Conservation (phyloP, 2,888 invertebrate genomes). For the Cremastinae sp. region DNA sequence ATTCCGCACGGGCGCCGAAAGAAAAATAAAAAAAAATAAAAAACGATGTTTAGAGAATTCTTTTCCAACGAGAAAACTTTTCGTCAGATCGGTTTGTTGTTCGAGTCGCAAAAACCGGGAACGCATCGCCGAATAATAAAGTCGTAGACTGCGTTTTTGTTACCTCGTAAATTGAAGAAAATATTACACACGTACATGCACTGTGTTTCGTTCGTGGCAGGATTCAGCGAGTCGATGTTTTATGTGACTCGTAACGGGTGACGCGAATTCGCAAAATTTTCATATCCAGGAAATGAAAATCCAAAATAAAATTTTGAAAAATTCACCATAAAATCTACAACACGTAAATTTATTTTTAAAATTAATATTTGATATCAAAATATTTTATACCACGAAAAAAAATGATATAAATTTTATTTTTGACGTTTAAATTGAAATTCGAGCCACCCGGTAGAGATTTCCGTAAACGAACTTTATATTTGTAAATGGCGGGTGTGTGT, state of each 20-base stretch:
- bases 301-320: too few relatives aligned
- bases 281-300: too few relatives aligned
- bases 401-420: too few relatives aligned
- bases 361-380: too few relatives aligned
- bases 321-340: too few relatives aligned
- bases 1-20: too few relatives aligned
- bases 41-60: background rate
- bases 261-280: constrained; percentile 6
- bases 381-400: too few relatives aligned
- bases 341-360: too few relatives aligned
- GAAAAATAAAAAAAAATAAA: background rate
- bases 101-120: constrained; percentile 37
- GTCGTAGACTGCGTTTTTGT: constrained; percentile 68
- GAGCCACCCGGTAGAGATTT: constrained; percentile 17
- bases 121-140: constrained; percentile 72
- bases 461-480: constrained; percentile 1
- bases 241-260: constrained; percentile 9
- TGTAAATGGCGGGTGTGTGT: constrained; percentile 61
- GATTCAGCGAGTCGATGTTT: constrained; percentile 16
- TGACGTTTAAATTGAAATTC: background rate
- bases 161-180: constrained; percentile 74
- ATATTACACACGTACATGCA: constrained; percentile 68
- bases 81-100: background rate
- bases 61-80: constrained; percentile 1
- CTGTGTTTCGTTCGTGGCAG: constrained; percentile 62